Conservation (phyloP, 2,888 invertebrate species). For the Hololepta plana region DNA sequence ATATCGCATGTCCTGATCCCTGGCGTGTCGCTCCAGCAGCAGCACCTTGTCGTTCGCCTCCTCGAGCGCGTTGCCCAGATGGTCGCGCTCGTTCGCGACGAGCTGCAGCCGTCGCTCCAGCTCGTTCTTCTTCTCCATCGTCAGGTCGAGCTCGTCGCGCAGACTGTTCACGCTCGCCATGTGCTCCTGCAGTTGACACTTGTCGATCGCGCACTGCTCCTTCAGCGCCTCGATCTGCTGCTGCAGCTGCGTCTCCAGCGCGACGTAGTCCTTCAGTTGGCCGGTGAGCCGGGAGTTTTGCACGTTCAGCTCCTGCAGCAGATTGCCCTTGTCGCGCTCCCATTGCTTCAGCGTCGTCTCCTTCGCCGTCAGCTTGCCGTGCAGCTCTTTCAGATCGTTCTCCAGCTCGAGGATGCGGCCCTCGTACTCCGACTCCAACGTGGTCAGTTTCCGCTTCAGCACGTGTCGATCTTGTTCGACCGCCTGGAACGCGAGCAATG, state of each 20-base stretch:
- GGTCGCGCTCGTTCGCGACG: constrained; percentile 64
- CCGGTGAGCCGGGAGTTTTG: constrained; percentile 64
- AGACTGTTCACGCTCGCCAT: constrained; percentile 76
- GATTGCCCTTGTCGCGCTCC: constrained; percentile 62
- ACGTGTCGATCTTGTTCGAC: constrained; percentile 88
- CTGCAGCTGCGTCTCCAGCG: constrained; percentile 60
- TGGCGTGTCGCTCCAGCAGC: constrained; percentile 64
- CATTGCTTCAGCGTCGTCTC: constrained; percentile 41
- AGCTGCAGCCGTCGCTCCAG: constrained; percentile 62
- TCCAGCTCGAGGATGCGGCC: constrained; percentile 73
- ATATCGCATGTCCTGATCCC: constrained; percentile 50
- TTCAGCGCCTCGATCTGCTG: constrained; percentile 64
- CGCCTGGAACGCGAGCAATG: too few species aligned
- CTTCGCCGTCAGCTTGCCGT: constrained; percentile 51
- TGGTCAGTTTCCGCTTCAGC: constrained; percentile 66
- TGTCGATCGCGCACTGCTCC: constrained; percentile 66
- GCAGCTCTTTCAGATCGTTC: constrained; percentile 67
- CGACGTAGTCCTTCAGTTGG: constrained; percentile 49
- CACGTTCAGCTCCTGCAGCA: constrained; percentile 68
- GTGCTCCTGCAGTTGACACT: constrained; percentile 49
- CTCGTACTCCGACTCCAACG: constrained; percentile 77
- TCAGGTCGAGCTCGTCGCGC: constrained; percentile 69
- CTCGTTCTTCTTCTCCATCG: constrained; percentile 68
- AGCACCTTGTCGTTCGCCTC: constrained; percentile 80
- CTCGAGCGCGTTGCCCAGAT: constrained; percentile 61